A percentile compares a stretch with the other conserved stretches of the same genome.
Conservation (phyloP, 2,797 vertebrate species). For the Parotocinclus haroldoi region DNA sequence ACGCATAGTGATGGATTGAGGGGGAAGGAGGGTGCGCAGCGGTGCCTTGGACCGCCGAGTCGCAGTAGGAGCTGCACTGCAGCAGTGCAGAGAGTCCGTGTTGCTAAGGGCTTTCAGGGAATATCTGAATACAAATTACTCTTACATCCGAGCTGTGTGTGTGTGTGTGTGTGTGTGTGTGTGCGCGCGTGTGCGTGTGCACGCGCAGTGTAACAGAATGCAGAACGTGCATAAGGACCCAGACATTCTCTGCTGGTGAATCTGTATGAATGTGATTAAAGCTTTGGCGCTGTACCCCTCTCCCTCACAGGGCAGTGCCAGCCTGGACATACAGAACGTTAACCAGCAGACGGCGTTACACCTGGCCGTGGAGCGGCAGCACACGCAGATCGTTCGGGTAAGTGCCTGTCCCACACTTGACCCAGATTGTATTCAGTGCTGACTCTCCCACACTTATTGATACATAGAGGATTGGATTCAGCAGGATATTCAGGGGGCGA, state of each 20-base stretch:
- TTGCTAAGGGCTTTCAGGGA: slow-evolving; percentile 42
- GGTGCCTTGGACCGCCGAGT: slow-evolving; percentile 15
- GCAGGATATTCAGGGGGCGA: background rate
- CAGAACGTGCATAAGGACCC: too few relatives aligned
- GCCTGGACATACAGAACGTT: slow-evolving; percentile 96
- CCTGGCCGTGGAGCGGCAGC: slow-evolving; percentile 95
- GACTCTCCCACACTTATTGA: too few relatives aligned
- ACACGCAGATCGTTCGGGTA: slow-evolving; percentile 98
- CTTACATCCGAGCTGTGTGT: background rate
- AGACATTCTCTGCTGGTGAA: too few relatives aligned
- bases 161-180: too few relatives aligned
- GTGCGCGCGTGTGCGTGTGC: too few relatives aligned
- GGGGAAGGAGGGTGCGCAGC: slow-evolving; percentile 28
- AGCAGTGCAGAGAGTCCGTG: slow-evolving; percentile 39
- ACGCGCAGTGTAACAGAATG: too few relatives aligned
- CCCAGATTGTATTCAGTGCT: background rate
- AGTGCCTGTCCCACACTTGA: slow-evolving; percentile 48
- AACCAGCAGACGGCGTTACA: slow-evolving; percentile 98
- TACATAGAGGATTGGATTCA: slow-evolving; percentile 46
- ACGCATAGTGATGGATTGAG: background rate
- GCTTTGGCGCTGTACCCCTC: slow-evolving; percentile 11
- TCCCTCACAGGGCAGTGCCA: slow-evolving; percentile 84
- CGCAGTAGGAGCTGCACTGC: slow-evolving; percentile 46
- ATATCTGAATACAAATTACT: slow-evolving; percentile 53
- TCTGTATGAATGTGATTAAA: slow-evolving; percentile 17